Percentiles rank a stretch among this genome's conserved stretches.
These are phyloP conservation scores for Ginglymostoma cirratum DNA, from an alignment of 2,113 vertebrate genomes.

Conservation along the genomic window DNA sequence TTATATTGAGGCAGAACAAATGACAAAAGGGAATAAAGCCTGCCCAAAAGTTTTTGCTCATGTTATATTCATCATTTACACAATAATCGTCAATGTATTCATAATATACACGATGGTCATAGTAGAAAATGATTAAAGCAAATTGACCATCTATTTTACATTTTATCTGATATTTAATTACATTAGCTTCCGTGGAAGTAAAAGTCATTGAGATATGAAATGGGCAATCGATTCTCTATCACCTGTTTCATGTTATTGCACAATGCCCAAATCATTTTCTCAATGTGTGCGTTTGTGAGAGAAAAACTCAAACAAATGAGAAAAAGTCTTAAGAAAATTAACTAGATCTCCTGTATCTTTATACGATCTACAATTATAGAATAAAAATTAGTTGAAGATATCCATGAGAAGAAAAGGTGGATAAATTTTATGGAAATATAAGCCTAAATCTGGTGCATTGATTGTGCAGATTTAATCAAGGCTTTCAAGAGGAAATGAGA, in stretches of 20 bases:
- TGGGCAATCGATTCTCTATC: neutral
- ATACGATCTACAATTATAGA: neutral
- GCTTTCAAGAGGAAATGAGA: too few relatives aligned
- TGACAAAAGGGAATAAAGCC: neutral
- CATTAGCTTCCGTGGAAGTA: neutral
- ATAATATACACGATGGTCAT: neutral
- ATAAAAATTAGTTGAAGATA: neutral
- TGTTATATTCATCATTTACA: neutral
- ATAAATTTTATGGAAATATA: neutral
- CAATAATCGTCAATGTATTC: neutral
- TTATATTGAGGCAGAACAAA: neutral
- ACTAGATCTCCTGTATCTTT: neutral
- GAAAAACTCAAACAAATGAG: neutral
- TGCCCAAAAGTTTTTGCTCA: neutral
- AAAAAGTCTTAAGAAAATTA: neutral
- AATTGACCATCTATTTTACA: neutral
- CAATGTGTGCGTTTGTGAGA: neutral
- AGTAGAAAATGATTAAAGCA: neutral
- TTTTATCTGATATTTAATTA: neutral
- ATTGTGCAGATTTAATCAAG: neutral
- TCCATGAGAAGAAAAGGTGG: neutral
- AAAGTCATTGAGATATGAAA: neutral
- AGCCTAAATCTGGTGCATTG: neutral
- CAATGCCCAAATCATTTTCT: neutral
- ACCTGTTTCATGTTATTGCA: neutral